These are phyloP conservation scores for Heteronetta atricapilla DNA, from an alignment of 2,113 vertebrate species.

Conservation along the genomic window DNA sequence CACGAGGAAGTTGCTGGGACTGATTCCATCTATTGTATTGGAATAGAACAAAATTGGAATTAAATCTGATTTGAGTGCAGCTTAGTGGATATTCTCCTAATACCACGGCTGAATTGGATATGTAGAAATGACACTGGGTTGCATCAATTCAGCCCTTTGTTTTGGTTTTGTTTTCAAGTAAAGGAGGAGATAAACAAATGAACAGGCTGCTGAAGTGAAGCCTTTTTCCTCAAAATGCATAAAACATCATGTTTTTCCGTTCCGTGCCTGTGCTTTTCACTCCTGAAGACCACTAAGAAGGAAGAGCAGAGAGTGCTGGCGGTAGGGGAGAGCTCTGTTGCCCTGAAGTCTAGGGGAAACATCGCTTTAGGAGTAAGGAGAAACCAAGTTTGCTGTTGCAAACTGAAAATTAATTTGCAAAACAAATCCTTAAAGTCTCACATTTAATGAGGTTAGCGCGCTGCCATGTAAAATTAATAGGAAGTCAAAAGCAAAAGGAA, in stretches of 20 bases:
- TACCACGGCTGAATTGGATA: neutral
- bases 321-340: neutral
- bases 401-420: neutral
- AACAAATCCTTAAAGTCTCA: neutral
- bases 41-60: neutral
- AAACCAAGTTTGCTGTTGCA: neutral
- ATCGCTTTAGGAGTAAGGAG: neutral
- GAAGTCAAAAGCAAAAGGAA: neutral
- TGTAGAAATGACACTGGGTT: neutral
- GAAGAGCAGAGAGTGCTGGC: neutral
- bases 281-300: neutral
- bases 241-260: rapidly evolving
- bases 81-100: neutral
- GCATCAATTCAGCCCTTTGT: neutral
- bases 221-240: neutral
- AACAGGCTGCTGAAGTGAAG: neutral
- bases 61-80: neutral
- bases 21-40: neutral
- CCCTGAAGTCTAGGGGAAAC: neutral
- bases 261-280: rapidly evolving
- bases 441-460: neutral
- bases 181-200: neutral
- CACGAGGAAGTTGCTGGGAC: neutral
- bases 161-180: neutral
- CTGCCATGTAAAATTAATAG: neutral